phyloP scores from a whole-genome alignment of 2,797 vertebrate species.

The Enteromius viviparus region DNA sequence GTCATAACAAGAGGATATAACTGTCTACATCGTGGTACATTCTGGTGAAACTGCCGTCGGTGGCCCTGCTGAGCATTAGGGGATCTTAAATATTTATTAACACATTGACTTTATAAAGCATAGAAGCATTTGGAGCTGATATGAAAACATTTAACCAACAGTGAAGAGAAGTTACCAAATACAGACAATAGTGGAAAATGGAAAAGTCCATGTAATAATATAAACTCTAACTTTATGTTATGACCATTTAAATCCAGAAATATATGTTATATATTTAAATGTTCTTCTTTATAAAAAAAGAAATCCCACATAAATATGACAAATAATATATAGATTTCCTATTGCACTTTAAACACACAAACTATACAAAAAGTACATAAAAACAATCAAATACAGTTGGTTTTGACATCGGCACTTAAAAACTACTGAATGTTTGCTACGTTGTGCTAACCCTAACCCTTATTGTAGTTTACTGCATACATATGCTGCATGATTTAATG shows the following conservation, averaged over 20 bases:
- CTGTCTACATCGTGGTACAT: slow-evolving; percentile 50
- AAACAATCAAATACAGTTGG: slow-evolving; percentile 60
- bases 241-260: slow-evolving; percentile 53
- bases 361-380: slow-evolving; percentile 43
- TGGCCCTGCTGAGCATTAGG: slow-evolving; percentile 53
- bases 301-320: neutral
- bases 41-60: slow-evolving; percentile 60
- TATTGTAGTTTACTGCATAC: slow-evolving; percentile 41
- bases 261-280: slow-evolving; percentile 30
- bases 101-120: slow-evolving; percentile 31
- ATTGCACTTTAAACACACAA: slow-evolving; percentile 56
- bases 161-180: neutral
- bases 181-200: neutral
- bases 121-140: neutral
- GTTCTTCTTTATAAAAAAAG: slow-evolving; percentile 25
- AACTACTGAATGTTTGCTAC: slow-evolving; percentile 65
- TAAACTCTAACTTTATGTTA: slow-evolving; percentile 40
- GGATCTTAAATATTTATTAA: slow-evolving; percentile 27
- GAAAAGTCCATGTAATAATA: slow-evolving; percentile 11
- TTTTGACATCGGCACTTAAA: slow-evolving; percentile 69
- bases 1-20: slow-evolving; percentile 29
- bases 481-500: slow-evolving; percentile 35
- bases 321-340: slow-evolving; percentile 40
- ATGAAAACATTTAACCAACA: slow-evolving; percentile 17
- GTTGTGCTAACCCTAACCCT: slow-evolving; percentile 55